phyloP scores from a whole-genome alignment of 2,888 invertebrate genomes.

The Merodon equestris region DNA sequence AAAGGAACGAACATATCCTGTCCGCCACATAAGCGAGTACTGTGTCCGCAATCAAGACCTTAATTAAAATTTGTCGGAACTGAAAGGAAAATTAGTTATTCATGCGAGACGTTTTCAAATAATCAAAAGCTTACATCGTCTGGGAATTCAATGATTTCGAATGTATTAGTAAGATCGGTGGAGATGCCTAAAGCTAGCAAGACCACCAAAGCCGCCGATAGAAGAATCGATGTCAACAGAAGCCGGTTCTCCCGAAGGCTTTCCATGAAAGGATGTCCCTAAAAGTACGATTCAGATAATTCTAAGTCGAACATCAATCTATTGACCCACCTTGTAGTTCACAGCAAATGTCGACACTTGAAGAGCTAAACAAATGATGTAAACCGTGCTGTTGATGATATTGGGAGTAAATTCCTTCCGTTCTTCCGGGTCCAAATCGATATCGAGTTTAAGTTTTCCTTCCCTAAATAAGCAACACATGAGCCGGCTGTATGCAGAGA shows the following conservation, averaged over 20 bases:
- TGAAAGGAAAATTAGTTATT: slow-evolving; percentile 80
- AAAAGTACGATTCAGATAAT: slow-evolving; percentile 76
- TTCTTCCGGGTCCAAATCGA: slow-evolving; percentile 83
- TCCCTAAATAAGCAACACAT: slow-evolving; percentile 74
- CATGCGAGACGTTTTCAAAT: neutral
- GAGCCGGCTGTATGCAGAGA: too few species aligned
- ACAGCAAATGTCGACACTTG: slow-evolving; percentile 99
- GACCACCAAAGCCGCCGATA: slow-evolving; percentile 90
- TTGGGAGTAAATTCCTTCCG: slow-evolving; percentile 95
- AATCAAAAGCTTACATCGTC: slow-evolving; percentile 87
- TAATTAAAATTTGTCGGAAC: slow-evolving; percentile 93
- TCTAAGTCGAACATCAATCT: neutral
- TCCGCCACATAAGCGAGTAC: slow-evolving; percentile 92
- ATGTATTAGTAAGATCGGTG: slow-evolving; percentile 91
- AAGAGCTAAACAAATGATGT: slow-evolving; percentile 97
- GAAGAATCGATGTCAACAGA: slow-evolving; percentile 92
- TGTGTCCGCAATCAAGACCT: slow-evolving; percentile 91
- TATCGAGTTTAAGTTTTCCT: slow-evolving; percentile 81
- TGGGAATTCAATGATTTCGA: slow-evolving; percentile 97
- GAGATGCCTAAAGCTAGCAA: slow-evolving; percentile 90
- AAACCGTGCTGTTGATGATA: slow-evolving; percentile 97
- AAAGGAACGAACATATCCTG: slow-evolving; percentile 89
- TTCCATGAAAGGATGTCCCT: slow-evolving; percentile 99
- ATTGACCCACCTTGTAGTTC: slow-evolving; percentile 99
- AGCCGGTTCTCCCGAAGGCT: slow-evolving; percentile 94